Evolutionary conservation across 2,888 invertebrate genomes (phyloP).

Genomic region (Mystacides longicornis): DNA sequence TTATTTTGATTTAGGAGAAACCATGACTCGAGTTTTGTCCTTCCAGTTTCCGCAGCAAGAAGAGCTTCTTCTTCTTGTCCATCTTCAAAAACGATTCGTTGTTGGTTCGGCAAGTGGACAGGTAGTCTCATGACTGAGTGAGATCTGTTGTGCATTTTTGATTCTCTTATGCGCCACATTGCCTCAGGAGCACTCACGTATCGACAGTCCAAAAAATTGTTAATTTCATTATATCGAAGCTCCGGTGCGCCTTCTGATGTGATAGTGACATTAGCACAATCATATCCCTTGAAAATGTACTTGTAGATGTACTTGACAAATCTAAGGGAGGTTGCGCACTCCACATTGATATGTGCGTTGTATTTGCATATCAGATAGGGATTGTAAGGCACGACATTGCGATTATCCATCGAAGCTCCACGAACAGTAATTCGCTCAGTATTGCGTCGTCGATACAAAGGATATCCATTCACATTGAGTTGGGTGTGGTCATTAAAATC

Average conservation of each 20-base stretch:
- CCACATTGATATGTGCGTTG: not conserved
- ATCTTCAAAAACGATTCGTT: not conserved
- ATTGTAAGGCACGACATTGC: not conserved
- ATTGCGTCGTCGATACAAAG: not conserved
- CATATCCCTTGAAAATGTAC: slow-evolving; percentile 1
- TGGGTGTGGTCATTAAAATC: not conserved
- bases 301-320: slow-evolving; percentile 4
- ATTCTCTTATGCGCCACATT: not conserved
- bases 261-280: not conserved
- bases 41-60: not conserved
- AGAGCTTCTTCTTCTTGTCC: not conserved
- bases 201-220: not conserved
- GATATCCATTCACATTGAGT: not conserved
- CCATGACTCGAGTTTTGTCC: not conserved
- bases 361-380: not conserved
- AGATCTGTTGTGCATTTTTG: not conserved
- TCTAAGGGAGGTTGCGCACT: not conserved
- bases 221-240: not conserved
- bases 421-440: not conserved
- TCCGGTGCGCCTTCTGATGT: not conserved
- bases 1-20: not conserved
- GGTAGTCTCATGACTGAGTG: not conserved
- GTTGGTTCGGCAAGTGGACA: not conserved
- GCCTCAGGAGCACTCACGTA: not conserved
- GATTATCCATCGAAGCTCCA: not conserved